Evolutionary conservation across 2,888 invertebrate species (phyloP).

Genomic region (Drosophila colorata): DNA sequence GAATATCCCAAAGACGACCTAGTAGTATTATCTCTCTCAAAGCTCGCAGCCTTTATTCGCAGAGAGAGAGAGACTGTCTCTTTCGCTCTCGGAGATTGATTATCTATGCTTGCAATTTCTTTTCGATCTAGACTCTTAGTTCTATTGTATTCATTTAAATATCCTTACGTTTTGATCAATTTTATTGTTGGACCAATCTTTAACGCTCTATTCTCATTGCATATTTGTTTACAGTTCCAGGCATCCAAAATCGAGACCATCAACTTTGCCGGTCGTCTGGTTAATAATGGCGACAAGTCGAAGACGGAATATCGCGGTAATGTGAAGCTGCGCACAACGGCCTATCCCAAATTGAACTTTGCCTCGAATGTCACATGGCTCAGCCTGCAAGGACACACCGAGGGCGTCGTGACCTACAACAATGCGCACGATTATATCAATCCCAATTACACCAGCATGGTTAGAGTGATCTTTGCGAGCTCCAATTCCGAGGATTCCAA

Average conservation of each 20-base stretch:
- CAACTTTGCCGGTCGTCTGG: slow-evolving; percentile 85
- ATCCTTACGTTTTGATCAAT: no score
- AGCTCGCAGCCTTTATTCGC: no score
- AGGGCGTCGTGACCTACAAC: slow-evolving; percentile 90
- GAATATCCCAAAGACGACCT: no score
- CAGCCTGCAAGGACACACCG: slow-evolving; percentile 90
- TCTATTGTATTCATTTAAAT: no score
- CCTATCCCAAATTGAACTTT: slow-evolving; percentile 91
- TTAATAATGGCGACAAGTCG: slow-evolving; percentile 85
- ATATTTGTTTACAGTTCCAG: slow-evolving; percentile 77
- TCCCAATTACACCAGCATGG: slow-evolving; percentile 87
- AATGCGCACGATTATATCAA: slow-evolving; percentile 88
- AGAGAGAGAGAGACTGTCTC: no score
- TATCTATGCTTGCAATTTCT: no score
- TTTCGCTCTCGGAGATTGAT: no score
- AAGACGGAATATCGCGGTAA: slow-evolving; percentile 87
- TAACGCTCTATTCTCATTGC: no score
- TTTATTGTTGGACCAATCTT: no score
- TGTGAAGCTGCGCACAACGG: slow-evolving; percentile 90
- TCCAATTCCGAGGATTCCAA: slow-evolving; percentile 87
- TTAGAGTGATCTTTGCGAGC: slow-evolving; percentile 87
- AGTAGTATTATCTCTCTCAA: no score
- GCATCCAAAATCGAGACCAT: slow-evolving; percentile 84
- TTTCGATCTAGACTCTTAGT: no score
- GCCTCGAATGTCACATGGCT: slow-evolving; percentile 88